A percentile compares a stretch with the other conserved stretches of the same genome.
Conservation (phyloP, 2,113 vertebrate species). For the Carassius carassius region DNA sequence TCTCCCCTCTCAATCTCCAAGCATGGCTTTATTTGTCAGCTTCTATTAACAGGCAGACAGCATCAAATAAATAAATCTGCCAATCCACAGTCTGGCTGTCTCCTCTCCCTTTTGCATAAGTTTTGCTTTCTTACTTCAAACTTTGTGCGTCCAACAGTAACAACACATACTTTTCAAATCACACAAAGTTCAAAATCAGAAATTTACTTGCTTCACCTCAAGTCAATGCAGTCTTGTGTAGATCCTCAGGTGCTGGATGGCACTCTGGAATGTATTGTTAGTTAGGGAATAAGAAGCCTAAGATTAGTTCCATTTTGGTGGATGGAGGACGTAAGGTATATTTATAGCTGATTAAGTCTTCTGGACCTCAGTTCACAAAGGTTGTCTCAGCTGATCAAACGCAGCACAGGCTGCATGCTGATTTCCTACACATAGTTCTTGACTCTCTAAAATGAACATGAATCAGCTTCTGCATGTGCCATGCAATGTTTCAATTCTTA, state of each 20-base stretch:
- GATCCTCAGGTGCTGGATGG: neutral
- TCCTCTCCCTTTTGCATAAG: neutral
- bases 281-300: conserved; percentile 19
- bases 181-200: neutral
- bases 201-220: neutral
- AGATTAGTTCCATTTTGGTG: conserved; percentile 64
- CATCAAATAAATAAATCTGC: conserved; percentile 29
- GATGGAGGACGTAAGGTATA: conserved; percentile 50
- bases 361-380: conserved; percentile 25
- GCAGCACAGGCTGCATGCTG: neutral
- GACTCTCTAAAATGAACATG: neutral
- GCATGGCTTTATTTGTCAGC: conserved; percentile 17
- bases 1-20: neutral
- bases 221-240: neutral
- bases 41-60: neutral
- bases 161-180: neutral
- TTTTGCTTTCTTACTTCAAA: neutral
- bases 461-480: neutral
- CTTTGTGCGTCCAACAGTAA: neutral
- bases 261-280: neutral
- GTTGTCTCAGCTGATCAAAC: conserved; percentile 16
- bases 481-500: neutral
- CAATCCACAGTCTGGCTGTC: neutral
- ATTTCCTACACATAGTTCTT: neutral
- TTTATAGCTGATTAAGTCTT: conserved; percentile 71